These are phyloP conservation scores for Paraplagusia blochii DNA, from an alignment of 2,113 vertebrate species.

Conservation along the genomic window DNA sequence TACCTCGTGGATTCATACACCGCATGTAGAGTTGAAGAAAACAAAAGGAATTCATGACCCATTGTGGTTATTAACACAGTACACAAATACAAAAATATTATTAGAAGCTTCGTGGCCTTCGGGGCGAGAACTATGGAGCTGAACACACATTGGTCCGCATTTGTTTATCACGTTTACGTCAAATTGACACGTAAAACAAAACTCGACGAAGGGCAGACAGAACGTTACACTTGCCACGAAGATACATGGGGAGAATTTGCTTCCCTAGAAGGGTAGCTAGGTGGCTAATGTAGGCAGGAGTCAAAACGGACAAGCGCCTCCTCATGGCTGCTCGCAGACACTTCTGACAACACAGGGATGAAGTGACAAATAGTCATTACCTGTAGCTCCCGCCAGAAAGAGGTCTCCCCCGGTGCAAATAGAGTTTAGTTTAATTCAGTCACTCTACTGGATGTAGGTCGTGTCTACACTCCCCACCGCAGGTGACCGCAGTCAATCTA, in stretches of 20 bases:
- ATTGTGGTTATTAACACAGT: neutral
- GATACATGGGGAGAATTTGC: neutral
- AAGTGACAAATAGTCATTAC: conserved; percentile 35
- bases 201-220: neutral
- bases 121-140: conserved; percentile 5
- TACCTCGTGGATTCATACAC: neutral
- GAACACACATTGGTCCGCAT: neutral
- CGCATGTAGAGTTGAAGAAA: too few species aligned
- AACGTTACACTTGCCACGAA: neutral
- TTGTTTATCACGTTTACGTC: neutral
- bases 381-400: conserved; percentile 18
- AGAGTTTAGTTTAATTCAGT: conserved; percentile 5
- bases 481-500: conserved; percentile 27
- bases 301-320: conserved; percentile 14
- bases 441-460: conserved; percentile 44
- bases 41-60: neutral
- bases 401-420: conserved; percentile 22
- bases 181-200: neutral
- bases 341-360: neutral
- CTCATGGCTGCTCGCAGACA: conserved; percentile 13
- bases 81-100: conserved; percentile 1
- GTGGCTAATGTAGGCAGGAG: conserved; percentile 14
- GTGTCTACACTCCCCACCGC: conserved; percentile 28
- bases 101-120: neutral
- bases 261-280: conserved; percentile 32